phyloP scores from a whole-genome alignment of 2,888 invertebrate species.

The Hanleya hanleyi region DNA sequence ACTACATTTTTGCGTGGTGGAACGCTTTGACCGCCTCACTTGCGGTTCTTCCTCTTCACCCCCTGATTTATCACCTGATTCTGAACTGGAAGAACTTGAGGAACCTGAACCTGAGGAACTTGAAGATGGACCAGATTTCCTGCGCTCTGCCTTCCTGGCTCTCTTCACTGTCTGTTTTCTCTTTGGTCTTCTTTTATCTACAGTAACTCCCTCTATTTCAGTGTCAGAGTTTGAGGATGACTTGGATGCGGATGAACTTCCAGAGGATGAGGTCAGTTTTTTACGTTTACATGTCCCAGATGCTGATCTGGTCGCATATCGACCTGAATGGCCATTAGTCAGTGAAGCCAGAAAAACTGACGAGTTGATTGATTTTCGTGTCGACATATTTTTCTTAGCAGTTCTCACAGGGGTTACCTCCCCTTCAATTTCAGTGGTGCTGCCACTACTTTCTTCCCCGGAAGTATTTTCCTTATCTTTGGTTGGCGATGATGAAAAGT shows the following conservation, averaged over 20 bases:
- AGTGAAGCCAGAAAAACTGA: no score
- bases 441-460: conserved; percentile 11
- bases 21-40: not conserved
- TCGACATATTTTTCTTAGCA: not conserved
- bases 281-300: not conserved
- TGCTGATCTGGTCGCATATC: not conserved
- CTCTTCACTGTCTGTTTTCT: not conserved
- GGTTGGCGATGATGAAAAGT: not conserved
- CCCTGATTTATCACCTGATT: not conserved
- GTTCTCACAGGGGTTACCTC: not conserved
- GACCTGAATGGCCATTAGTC: not conserved
- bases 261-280: not conserved
- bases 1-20: not conserved
- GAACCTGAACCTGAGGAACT: not conserved
- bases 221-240: conserved; percentile 3
- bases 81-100: not conserved
- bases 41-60: not conserved
- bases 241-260: not conserved
- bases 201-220: not conserved
- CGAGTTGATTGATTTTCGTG: not conserved
- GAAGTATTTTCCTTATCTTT: conserved; percentile 6
- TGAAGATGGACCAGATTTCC: not conserved
- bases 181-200: not conserved
- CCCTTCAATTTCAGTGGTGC: not conserved
- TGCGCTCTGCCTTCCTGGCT: not conserved